Conservation (phyloP, 2,113 vertebrate species). For the Xyliphius kryptos region DNA sequence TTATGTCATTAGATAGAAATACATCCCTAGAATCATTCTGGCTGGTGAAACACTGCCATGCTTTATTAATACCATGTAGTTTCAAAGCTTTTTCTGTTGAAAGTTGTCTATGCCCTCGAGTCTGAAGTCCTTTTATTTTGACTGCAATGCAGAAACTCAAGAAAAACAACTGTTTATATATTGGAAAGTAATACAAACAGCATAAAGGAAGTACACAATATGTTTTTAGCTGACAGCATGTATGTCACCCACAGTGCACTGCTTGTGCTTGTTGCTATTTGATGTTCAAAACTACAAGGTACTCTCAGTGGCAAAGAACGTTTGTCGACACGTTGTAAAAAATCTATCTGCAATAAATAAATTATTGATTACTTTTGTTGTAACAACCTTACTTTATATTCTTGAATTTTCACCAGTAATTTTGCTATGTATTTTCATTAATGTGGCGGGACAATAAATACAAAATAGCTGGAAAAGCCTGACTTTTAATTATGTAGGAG, state of each 20-base stretch:
- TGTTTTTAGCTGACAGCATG: constrained; percentile 15
- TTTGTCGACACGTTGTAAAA: too few relatives aligned
- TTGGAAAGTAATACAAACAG: constrained; percentile 14
- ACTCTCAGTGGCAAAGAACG: background rate
- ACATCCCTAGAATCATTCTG: constrained; percentile 6
- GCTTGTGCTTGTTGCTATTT: background rate
- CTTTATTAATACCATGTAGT: constrained; percentile 32
- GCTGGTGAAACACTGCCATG: constrained; percentile 24
- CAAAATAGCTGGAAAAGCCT: constrained; percentile 33
- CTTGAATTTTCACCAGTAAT: background rate
- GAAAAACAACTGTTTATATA: constrained; percentile 20
- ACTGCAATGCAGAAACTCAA: constrained; percentile 16
- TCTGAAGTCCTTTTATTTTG: constrained; percentile 16
- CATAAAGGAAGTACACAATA: constrained; percentile 5
- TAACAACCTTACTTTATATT: background rate
- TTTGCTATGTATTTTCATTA: constrained; percentile 15
- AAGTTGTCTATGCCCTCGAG: constrained; percentile 24
- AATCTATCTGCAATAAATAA: too few relatives aligned
- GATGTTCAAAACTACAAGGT: constrained; percentile 1
- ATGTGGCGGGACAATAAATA: constrained; percentile 21
- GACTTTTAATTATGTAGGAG: constrained; percentile 24
- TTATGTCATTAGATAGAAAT: constrained; percentile 18
- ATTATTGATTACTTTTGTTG: background rate
- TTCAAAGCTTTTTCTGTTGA: constrained; percentile 12
- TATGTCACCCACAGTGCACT: constrained; percentile 12